Conservation (phyloP, 2,113 vertebrate species). For the Thunnus maccoyii region DNA sequence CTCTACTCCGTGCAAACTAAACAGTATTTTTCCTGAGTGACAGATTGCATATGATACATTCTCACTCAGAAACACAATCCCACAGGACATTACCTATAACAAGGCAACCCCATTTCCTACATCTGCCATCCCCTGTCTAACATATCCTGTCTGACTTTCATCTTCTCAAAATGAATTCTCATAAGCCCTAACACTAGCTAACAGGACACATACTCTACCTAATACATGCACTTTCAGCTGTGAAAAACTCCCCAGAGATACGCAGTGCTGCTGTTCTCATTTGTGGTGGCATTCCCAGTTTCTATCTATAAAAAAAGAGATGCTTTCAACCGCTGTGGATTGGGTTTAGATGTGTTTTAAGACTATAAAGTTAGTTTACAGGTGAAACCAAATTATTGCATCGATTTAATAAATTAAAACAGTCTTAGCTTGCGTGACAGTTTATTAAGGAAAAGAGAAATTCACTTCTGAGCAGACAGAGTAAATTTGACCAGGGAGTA, state of each 20-base stretch:
- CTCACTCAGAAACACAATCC: constrained; percentile 55
- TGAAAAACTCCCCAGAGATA: constrained; percentile 28
- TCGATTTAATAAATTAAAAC: not conserved
- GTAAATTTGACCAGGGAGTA: too few relatives aligned
- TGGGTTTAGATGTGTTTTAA: not conserved
- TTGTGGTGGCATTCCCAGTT: constrained; percentile 35
- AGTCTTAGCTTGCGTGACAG: not conserved
- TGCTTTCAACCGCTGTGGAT: constrained; percentile 9
- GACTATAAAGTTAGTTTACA: not conserved
- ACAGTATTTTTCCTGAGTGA: constrained; percentile 56
- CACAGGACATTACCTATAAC: constrained; percentile 70
- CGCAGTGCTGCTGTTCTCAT: constrained; percentile 1
- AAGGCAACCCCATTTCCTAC: constrained; percentile 64
- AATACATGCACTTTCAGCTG: constrained; percentile 51
- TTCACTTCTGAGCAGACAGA: too few relatives aligned
- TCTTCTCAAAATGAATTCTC: constrained; percentile 65
- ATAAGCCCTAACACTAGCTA: constrained; percentile 35
- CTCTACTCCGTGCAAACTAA: constrained; percentile 26
- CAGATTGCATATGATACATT: constrained; percentile 54
- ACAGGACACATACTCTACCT: constrained; percentile 35
- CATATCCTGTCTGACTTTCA: constrained; percentile 70
- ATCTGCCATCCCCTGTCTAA: constrained; percentile 59
- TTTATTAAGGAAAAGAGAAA: not conserved
- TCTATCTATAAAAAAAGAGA: constrained; percentile 1
- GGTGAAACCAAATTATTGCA: not conserved